Evolutionary conservation across 2,888 invertebrate genomes (phyloP), one percentile per base, ranked within the genome.

Genomic region (Acrocera orbiculus): DNA sequence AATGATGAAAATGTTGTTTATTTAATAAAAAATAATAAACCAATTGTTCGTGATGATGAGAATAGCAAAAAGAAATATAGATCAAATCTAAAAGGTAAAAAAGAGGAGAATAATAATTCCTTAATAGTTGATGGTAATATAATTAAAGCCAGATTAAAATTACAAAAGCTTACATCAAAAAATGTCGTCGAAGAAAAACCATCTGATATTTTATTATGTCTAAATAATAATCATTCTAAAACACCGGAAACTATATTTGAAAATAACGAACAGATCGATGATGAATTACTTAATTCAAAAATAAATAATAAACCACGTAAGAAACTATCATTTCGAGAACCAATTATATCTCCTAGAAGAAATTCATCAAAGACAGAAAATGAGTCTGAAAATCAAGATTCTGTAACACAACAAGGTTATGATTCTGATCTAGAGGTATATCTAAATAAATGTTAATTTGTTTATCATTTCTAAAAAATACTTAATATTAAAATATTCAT

Each of bases 261-360:
- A 33, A 55, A 53, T 32, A 53, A n/a, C n/a, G n/a, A n/a, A n/a
- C n/a, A n/a, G n/a, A n/a, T n/a, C n/a, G n/a, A n/a, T n/a, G n/a
- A n/a, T n/a, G n/a, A n/a, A n/a, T n/a, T n/a, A n/a, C n/a, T n/a
- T n/a, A n/a, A n/a, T n/a, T n/a, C n/a, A n/a, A n/a, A n/a, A n/a
- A n/a, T n/a, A n/a, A n/a, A n/a, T 16, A 53, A 53, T 32, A 58
- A 75, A 45, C 82, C 83, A 0, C 66, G 83, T 34, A 87, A 87
- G 56, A 87, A 86, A 54, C 62, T 87, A 9, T 86, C 85, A 7
- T 87, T 87, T 58, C 73, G 82, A 39, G 85, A 86, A 49, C 86
- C 86, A 4, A 48, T 58, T 26, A 55, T 55, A 32, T 41, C 47
- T 4, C 45, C 46, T 6, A 49, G 48, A 38, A 54, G 51, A 27